Conservation (phyloP, 2,113 vertebrate species). For the Zapus hudsonius region DNA sequence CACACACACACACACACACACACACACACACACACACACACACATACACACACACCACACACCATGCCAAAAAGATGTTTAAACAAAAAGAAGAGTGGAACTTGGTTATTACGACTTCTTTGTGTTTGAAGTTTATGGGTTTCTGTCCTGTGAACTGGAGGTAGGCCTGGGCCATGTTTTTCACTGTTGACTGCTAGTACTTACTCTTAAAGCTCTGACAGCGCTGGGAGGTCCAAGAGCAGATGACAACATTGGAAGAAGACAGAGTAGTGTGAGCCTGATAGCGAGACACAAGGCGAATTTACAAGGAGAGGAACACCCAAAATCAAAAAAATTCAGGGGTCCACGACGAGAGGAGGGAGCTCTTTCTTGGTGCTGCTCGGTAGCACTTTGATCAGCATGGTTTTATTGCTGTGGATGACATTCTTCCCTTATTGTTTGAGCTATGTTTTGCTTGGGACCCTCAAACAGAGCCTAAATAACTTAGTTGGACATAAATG, state of each 20-base stretch:
- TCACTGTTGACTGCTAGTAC: not conserved
- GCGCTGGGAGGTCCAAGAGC: not conserved
- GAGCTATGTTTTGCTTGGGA: not conserved
- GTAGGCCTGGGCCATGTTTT: not conserved
- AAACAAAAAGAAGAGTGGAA: not conserved
- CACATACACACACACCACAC: too few relatives aligned
- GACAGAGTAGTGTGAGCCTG: not conserved
- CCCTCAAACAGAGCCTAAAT: not conserved
- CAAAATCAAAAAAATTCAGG: not conserved
- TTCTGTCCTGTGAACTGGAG: not conserved
- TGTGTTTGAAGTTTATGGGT: not conserved
- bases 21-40: too few relatives aligned
- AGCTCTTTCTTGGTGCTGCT: not conserved
- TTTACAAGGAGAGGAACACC: not conserved
- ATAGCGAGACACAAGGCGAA: not conserved
- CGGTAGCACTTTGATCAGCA: not conserved
- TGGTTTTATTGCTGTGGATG: not conserved
- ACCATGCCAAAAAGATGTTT: too few relatives aligned
- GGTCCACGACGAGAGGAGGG: not conserved
- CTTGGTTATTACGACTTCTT: not conserved
- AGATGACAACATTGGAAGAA: not conserved
- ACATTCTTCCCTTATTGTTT: not conserved
- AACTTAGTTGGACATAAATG: not conserved
- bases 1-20: too few relatives aligned
- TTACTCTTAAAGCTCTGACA: not conserved